Conservation (phyloP, 2,113 vertebrate genomes). For the Phylloscopus trochilus region DNA sequence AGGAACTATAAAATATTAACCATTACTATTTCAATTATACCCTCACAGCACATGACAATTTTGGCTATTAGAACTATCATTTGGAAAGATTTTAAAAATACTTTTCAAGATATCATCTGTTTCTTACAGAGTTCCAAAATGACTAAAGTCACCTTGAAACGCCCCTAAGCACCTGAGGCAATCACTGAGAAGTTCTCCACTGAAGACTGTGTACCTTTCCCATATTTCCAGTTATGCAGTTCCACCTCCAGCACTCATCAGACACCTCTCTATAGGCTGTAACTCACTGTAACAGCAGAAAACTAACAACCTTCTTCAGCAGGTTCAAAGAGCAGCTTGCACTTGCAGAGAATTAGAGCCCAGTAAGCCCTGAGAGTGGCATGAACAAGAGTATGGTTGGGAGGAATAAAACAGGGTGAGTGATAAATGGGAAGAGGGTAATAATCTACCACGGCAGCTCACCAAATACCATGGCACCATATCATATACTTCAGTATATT, state of each 20-base stretch:
- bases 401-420: neutral
- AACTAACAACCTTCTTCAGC: neutral
- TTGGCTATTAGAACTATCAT: neutral
- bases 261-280: neutral
- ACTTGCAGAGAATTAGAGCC: neutral
- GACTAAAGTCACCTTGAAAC: neutral
- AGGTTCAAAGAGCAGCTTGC: neutral
- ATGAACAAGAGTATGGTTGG: neutral
- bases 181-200: neutral
- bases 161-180: accelerated
- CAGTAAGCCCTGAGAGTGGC: neutral
- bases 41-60: neutral
- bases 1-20: neutral
- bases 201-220: neutral
- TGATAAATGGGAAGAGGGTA: neutral
- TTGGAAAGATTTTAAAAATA: neutral
- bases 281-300: neutral
- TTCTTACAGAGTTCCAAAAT: neutral
- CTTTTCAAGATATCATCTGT: neutral
- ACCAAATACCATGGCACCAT: accelerated
- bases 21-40: neutral
- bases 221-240: neutral
- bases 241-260: neutral
- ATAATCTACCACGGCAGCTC: neutral
- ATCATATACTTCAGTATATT: neutral